Evolutionary conservation across 1,140 invertebrate genomes (phyloP), one percentile per base, ranked within the genome.

Genomic region (Drosophila sucinea): DNA sequence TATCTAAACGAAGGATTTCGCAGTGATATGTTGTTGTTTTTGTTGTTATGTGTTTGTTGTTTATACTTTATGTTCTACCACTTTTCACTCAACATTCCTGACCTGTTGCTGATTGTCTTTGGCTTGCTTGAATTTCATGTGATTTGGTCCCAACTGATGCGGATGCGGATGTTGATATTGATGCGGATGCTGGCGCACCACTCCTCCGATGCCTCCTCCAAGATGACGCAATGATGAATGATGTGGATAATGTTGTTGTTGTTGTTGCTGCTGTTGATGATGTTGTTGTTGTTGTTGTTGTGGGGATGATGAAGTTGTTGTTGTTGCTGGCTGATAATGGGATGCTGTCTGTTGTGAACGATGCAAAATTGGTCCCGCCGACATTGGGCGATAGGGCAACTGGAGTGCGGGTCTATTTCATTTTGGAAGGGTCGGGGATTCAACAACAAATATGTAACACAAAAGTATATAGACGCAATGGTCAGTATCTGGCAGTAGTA

Each of bases 341-440:
- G 81, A 86, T 86, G 78, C 78, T 81, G 75, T 66, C 55, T 86
- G 86, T 84, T 90, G 86, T 84, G 85, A 77, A 60, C 90, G 91
- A 91, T 92, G 91, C 67, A 92, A 68, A 70, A 92, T 81, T 75
- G 91, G 91, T 86, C 91, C 91, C 69, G 91, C 91, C 71, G 91
- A 92, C 81, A 92, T 86, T 69, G 91, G 91, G 51, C 91, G 90
- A 87, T 92, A 86, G 32, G 91, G 91, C 73, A 92, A 79, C 74
- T 90, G 91, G 58, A 82, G 73, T 72, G 85, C 81, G 64, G 91
- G 91, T 83, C 91, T 92, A 78, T 32, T 64, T 70, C 73, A 67
- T 51, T 51, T 62, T 27, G 41, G 27, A 57, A 7, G 33, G 8
- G 35, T 8, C 8, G 35, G 11, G 35, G 35, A 10, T 62, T 17